Base-by-base conservation (phyloP, 2,113 vertebrate species). In the Aegithalos caudatus region DNA sequence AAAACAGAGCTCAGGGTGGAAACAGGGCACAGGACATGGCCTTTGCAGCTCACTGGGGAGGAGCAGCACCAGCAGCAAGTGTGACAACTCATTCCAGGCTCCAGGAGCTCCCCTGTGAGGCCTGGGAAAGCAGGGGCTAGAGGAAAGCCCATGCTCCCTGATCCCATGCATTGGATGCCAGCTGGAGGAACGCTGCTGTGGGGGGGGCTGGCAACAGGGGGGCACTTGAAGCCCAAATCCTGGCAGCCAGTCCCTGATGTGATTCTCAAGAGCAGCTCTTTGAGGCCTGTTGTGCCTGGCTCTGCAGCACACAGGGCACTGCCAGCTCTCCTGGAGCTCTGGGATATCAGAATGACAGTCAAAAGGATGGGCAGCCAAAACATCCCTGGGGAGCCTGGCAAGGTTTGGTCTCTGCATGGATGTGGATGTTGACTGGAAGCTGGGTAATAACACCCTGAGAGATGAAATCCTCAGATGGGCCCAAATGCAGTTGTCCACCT, bases 301-400 rank as follows among this genome's bases (percentile, higher is more conserved):
- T 61, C 8, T 70, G 45, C 22, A 51, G 25, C 72, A 61, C 58
- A 37, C 8, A 44, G 29, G 18, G 40, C 53, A 24, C 0, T 1
- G 62, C 61, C 66, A 65, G 38, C 42, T 81, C 23, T 80, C 54
- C 67, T 80, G 60, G 48, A 73, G 44, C 20, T 70, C 31, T 47
- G 38, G n/a, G 2, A 45, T 48, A 11, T 44, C 48, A 45, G 19
- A 93, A 42, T 6, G 50, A 22, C 28, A 35, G 29, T 45, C 29
- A 29, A 28, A 87, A 53, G 22, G 35, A 69, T 0, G 1, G 48
- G 33, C 44, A 92, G 62, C 45, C 48, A 70, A 78, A 86, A n/a
- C 0, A 0, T 4, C 22, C 60, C 67, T 1, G 11, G 78, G 42
- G 29, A 87, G 23, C 73, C 40, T 44, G 60, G 35, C 0, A 0